Evolutionary conservation across 2,113 vertebrate genomes (phyloP).

Genomic region (Sisor rabdophorus): DNA sequence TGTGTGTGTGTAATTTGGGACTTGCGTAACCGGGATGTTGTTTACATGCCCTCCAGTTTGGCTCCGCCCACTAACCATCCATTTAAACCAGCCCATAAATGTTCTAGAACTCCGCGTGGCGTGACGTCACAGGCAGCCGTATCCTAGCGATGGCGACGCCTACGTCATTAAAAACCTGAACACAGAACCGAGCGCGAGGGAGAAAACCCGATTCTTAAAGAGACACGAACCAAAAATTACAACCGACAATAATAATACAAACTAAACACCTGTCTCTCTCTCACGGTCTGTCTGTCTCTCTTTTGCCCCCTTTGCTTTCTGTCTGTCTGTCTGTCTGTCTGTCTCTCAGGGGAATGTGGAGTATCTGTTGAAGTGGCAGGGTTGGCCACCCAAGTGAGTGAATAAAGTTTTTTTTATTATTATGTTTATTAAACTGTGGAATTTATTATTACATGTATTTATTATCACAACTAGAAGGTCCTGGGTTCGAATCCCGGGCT

Average conservation of each 20-base stretch:
- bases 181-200: constrained; percentile 38
- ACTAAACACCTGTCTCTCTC: not conserved
- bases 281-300: not conserved
- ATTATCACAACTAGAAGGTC: no score
- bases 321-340: constrained; percentile 4
- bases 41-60: constrained; percentile 63
- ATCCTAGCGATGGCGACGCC: constrained; percentile 49
- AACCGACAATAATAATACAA: no score
- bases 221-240: constrained; percentile 16
- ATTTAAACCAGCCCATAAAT: constrained; percentile 40
- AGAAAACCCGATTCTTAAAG: constrained; percentile 47
- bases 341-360: constrained; percentile 88
- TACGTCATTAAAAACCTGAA: constrained; percentile 55
- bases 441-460: no score
- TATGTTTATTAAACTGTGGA: no score
- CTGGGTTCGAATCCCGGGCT: no score
- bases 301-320: no score
- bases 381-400: constrained; percentile 98
- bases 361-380: constrained; percentile 98
- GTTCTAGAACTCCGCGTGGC: constrained; percentile 60
- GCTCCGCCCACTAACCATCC: constrained; percentile 63
- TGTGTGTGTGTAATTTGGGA: not conserved
- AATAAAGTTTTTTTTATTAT: no score
- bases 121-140: constrained; percentile 55
- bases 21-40: constrained; percentile 51